phyloP scores from a whole-genome alignment of 2,113 vertebrate genomes.

The Festucalex cinctus region DNA sequence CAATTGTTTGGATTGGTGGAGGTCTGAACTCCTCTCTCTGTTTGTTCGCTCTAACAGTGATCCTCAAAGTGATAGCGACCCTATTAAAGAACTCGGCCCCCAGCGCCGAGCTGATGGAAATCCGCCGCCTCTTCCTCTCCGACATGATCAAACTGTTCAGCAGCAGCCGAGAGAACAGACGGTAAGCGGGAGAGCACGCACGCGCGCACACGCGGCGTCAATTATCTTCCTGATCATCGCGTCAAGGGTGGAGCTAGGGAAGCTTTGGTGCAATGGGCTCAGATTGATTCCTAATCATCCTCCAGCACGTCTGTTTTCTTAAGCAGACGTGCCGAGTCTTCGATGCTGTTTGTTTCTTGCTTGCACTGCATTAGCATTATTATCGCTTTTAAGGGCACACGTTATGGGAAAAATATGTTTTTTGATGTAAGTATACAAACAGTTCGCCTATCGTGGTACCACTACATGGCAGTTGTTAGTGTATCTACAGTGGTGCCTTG shows the following conservation, averaged over 20 bases:
- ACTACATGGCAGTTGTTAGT: too few species aligned
- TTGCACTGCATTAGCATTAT: background rate
- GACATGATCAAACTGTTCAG: constrained; percentile 99
- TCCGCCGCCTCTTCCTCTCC: constrained; percentile 92
- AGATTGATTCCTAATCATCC: constrained; percentile 43
- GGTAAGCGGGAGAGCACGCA: constrained; percentile 71
- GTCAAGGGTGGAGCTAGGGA: constrained; percentile 14
- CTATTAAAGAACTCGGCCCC: constrained; percentile 87
- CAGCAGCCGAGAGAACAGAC: constrained; percentile 96
- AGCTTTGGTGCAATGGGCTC: constrained; percentile 27
- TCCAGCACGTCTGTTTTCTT: constrained; percentile 28
- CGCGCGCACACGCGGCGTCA: constrained; percentile 11
- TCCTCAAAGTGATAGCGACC: constrained; percentile 95
- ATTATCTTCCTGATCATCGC: constrained; percentile 44
- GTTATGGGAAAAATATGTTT: too few species aligned
- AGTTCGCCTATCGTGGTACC: too few species aligned
- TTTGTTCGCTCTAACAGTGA: constrained; percentile 76
- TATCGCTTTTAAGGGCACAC: background rate
- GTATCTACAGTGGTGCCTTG: too few species aligned
- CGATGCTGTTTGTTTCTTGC: background rate
- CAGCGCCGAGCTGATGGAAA: constrained; percentile 92
- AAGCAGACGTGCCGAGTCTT: constrained; percentile 45
- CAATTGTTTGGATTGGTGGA: too few species aligned
- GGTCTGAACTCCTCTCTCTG: background rate
- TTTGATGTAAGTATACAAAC: too few species aligned